Evolutionary conservation across 2,888 invertebrate genomes (phyloP), one percentile per base, ranked within the genome.

Genomic region (Mamestra brassicae): DNA sequence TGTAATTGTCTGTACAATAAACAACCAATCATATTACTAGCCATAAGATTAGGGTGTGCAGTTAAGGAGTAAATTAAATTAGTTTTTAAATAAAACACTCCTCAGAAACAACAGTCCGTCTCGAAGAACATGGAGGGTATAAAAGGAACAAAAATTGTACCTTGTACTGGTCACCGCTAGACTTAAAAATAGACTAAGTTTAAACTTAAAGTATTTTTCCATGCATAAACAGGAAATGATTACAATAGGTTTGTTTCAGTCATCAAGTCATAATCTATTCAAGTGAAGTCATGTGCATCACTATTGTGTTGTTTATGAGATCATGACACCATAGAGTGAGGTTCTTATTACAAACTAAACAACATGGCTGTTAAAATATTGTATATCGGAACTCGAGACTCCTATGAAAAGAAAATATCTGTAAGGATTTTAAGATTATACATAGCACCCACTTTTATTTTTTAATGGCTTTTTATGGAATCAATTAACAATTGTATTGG

Each of bases 221-320:
- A 69, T 50, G 54, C 11, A 54, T 26, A 80, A 76, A 84, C 75
- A 81, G 81, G 75, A 80, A 75, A 62, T 17, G 0, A 58, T 58
- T 42, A 45, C 57, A 68, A 81, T 80, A 64, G 50, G 34, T 52
- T 68, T 15, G 38, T 67, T 80, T 80, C 38, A 60, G 64, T 80
- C 52, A 64, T 66, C 55, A 63, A 72, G 7, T 15, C 34, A 0
- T 50, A 67, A 76, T 82, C 57, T 38, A 54, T 80, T 64, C 55
- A 15, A 45, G 75, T 66, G 81, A 26, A 81, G 81, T 69, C 81
- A 85, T 84, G 68, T 50, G 61, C 57, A 68, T 61, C 47, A 65
- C 79, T 38, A 76, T 68, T 58, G 47, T 64, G 50, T 80, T 74
- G 64, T 71, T 81, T 70, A 55, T 58, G 54, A 58, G 70, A 68